Conservation (phyloP, 2,888 invertebrate genomes). For the Luperina testacea region DNA sequence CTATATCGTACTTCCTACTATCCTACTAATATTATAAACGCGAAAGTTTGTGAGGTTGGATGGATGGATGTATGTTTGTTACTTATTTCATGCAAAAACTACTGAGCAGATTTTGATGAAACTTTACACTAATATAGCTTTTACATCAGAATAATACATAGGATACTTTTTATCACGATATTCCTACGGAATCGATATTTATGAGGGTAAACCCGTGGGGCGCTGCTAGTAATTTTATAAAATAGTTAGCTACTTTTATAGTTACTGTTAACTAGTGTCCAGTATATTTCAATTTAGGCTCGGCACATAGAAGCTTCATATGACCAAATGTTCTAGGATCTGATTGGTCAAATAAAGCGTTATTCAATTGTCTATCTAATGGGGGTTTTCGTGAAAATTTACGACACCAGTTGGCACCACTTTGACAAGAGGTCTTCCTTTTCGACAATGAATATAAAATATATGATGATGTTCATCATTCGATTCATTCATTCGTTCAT, state of each 20-base stretch:
- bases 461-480: no score
- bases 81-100: not conserved
- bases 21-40: not conserved
- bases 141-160: no score
- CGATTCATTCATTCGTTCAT: no score
- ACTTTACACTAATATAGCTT: no score
- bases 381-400: no score
- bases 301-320: not conserved
- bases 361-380: constrained; percentile 28
- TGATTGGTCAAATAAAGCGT: constrained; percentile 36
- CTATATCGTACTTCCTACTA: not conserved
- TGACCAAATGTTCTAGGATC: not conserved
- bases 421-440: no score
- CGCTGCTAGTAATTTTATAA: not conserved
- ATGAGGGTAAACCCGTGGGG: no score
- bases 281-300: constrained; percentile 12
- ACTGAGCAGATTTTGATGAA: no score
- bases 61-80: not conserved
- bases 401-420: no score
- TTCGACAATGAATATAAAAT: no score
- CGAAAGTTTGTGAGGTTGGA: not conserved
- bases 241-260: not conserved
- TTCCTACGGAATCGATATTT: no score
- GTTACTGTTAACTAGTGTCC: not conserved
- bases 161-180: no score